phyloP scores from a whole-genome alignment of 2,113 vertebrate genomes.

The Mirounga angustirostris region DNA sequence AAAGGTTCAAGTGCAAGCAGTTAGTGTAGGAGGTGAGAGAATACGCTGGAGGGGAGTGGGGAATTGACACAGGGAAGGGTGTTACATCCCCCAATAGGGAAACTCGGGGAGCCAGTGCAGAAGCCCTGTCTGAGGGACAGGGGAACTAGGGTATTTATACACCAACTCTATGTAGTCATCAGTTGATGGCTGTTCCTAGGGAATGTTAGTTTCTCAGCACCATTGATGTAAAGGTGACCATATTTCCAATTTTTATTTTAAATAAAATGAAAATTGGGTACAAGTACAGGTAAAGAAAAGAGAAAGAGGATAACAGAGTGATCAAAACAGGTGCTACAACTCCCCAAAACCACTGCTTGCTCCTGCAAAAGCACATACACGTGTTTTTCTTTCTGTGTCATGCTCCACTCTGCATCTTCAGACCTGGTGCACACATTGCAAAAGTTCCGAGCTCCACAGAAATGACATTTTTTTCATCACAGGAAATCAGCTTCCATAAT shows the following conservation, averaged over 20 bases:
- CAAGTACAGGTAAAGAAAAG: not conserved
- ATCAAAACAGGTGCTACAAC: not conserved
- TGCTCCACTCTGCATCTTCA: not conserved
- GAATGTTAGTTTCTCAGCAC: not conserved
- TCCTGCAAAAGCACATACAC: not conserved
- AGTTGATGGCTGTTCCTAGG: not conserved
- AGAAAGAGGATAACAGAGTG: not conserved
- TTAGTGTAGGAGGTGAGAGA: not conserved
- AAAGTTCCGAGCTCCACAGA: not conserved
- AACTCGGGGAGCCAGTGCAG: not conserved
- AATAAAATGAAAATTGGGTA: not conserved
- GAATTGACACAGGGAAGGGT: not conserved
- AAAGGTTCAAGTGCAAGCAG: not conserved
- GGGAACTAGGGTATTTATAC: not conserved
- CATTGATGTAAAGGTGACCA: not conserved
- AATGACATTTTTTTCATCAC: not conserved
- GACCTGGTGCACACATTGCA: not conserved
- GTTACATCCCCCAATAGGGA: not conserved
- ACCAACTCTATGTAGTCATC: not conserved
- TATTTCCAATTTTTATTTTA: slow-evolving; percentile 12
- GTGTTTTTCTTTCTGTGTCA: too few relatives aligned
- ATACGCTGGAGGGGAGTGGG: fast-evolving
- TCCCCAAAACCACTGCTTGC: too few relatives aligned
- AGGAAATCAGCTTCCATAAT: not conserved
- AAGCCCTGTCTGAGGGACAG: not conserved